Evolutionary conservation across 2,113 vertebrate genomes (phyloP), one percentile per base, ranked within the genome.

Genomic region (Mirza zaza): DNA sequence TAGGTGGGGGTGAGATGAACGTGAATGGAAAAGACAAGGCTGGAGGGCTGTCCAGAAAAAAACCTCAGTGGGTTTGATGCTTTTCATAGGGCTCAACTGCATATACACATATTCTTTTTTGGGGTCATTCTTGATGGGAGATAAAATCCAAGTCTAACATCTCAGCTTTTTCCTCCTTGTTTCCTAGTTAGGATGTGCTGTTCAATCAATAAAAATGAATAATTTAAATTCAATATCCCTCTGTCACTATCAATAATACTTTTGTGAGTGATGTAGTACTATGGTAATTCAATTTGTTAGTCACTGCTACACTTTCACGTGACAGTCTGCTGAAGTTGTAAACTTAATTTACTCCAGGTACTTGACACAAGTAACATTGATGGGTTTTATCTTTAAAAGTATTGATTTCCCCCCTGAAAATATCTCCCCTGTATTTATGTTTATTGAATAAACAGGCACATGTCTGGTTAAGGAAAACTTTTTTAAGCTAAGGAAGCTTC

Each of bases 201-300:
- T 97, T 98, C 98, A 98, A 99, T 99, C 98, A 90, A 99, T 99
- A 98, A 98, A 99, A 98, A 99, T 99, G 98, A 99, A 99, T 99
- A 99, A 99, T 99, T 99, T 99, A 99, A 98, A 99, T 99, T 99
- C 98, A 99, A 98, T 99, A 99, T 98, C 97, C 98, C 90, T 98
- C 96, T 98, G 98, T 98, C 98, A 98, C 98, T 98, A 99, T 98
- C 98, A 98, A 98, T 99, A 99, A 98, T 98, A 98, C 97, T 98
- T 98, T 98, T 98, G 97, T 98, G 98, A 98, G 98, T 98, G 98
- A 99, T 98, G 96, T 97, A 98, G 98, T 98, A 96, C 98, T 98
- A 96, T 98, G 85, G 87, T 98, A 99, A 99, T 99, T 99, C 98
- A 98, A 98, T 99, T 98, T 99, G 98, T 98, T 98, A 98, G 98